Percentiles rank a stretch among this genome's conserved stretches.
These are phyloP conservation scores for Pygmarrhopalites habei DNA, from an alignment of 1,140 invertebrate genomes.

Conservation along the genomic window DNA sequence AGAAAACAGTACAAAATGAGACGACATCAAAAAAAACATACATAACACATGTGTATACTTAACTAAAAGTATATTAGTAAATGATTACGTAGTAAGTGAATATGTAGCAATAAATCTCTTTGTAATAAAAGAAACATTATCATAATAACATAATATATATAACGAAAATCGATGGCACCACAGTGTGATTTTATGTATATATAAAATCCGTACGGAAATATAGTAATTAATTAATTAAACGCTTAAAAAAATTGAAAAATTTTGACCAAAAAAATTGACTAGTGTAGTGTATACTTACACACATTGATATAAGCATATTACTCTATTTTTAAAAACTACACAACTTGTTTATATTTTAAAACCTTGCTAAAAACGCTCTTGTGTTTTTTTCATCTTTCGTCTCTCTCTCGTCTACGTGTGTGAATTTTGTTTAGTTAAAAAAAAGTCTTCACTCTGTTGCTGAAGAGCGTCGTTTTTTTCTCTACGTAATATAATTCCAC, in stretches of 20 bases:
- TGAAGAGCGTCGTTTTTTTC: neutral
- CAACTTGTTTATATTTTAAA: conserved; percentile 1
- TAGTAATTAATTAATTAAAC: neutral
- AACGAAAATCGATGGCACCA: conserved; percentile 34
- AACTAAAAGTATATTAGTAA: neutral
- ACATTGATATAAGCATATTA: conserved; percentile 2
- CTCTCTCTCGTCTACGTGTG: neutral
- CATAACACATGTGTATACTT: neutral
- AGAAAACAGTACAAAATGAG: conserved; percentile 16
- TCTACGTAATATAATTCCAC: neutral
- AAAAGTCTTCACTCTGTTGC: neutral
- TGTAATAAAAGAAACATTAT: neutral
- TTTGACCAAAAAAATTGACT: conserved; percentile 36
- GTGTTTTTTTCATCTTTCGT: neutral
- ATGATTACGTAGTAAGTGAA: neutral
- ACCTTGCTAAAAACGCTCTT: no score
- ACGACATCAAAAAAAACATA: conserved; percentile 9
- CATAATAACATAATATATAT: neutral
- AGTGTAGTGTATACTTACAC: conserved; percentile 31
- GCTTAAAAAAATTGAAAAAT: conserved; percentile 31
- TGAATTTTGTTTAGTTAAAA: neutral
- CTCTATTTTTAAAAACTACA: neutral
- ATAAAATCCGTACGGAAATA: conserved; percentile 9
- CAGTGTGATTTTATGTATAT: conserved; percentile 20
- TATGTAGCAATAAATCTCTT: neutral